Conservation (phyloP, 2,888 invertebrate genomes). For the Aspidiotus rigidus region DNA sequence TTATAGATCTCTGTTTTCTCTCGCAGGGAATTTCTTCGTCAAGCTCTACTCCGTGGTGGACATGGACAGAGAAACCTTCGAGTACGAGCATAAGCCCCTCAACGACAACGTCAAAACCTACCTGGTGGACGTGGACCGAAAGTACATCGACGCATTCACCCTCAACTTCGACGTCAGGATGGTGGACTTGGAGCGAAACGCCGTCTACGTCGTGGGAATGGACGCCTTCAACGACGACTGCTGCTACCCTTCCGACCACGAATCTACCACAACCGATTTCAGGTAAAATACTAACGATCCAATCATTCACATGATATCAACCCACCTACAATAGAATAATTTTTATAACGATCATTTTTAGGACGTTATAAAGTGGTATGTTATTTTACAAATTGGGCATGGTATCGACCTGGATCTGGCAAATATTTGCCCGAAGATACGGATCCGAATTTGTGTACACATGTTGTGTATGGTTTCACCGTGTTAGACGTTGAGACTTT, state of each 20-base stretch:
- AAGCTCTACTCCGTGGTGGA: too few species aligned
- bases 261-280: slow-evolving; percentile 36
- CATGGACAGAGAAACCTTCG: too few species aligned
- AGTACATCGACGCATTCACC: slow-evolving; percentile 36
- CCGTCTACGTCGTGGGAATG: slow-evolving; percentile 38
- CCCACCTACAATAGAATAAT: background rate
- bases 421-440: slow-evolving; percentile 79
- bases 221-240: slow-evolving; percentile 38
- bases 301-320: background rate
- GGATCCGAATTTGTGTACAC: slow-evolving; percentile 78
- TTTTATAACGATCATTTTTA: slow-evolving; percentile 42
- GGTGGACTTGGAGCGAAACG: slow-evolving; percentile 37
- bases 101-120: slow-evolving; percentile 26
- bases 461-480: slow-evolving; percentile 87
- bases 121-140: slow-evolving; percentile 25
- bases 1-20: too few species aligned
- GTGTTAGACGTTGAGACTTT: slow-evolving; percentile 75
- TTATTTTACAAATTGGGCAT: slow-evolving; percentile 90
- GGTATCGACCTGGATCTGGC: slow-evolving; percentile 73
- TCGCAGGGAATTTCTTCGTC: too few species aligned
- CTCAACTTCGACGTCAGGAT: slow-evolving; percentile 7
- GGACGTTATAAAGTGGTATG: slow-evolving; percentile 75
- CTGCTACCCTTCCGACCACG: slow-evolving; percentile 37
- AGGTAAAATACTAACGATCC: slow-evolving; percentile 35
- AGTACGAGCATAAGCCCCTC: background rate